Conservation (phyloP, 1,140 invertebrate species). For the Coelopa frigida region DNA sequence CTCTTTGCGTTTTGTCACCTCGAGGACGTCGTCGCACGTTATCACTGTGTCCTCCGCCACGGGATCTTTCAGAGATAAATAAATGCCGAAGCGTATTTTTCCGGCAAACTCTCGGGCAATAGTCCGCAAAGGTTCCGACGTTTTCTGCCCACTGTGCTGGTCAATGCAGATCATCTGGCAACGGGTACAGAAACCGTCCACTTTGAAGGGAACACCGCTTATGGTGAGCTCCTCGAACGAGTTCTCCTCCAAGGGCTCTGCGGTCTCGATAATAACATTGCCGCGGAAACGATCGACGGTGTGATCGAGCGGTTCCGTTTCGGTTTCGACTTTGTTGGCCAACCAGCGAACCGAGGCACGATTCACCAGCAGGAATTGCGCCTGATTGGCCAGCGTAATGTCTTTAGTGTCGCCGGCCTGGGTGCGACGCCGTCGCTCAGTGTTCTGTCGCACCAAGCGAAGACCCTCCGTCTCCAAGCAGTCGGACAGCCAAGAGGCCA, state of each 20-base stretch:
- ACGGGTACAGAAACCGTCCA: conserved; percentile 70
- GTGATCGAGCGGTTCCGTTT: conserved; percentile 47
- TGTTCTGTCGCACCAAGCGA: conserved; percentile 60
- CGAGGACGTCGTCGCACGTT: conserved; percentile 5
- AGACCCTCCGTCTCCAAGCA: conserved; percentile 58
- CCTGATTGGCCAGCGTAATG: conserved; percentile 73
- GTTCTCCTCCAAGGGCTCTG: conserved; percentile 66
- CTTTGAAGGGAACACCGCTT: conserved; percentile 53
- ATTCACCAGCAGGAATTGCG: conserved; percentile 80
- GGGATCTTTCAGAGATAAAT: conserved; percentile 45
- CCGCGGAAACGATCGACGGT: conserved; percentile 60
- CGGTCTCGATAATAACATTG: conserved; percentile 59
- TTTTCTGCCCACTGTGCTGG: conserved; percentile 71
- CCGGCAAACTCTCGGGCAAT: conserved; percentile 65
- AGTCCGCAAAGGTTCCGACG: conserved; percentile 75
- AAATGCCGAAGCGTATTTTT: conserved; percentile 72
- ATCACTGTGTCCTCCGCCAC: background rate
- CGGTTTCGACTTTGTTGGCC: conserved; percentile 50
- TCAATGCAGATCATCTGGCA: conserved; percentile 95
- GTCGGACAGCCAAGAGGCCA: conserved; percentile 67
- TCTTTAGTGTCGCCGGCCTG: conserved; percentile 7
- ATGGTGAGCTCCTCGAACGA: conserved; percentile 63
- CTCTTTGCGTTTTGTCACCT: too few species aligned
- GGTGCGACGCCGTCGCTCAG: conserved; percentile 39
- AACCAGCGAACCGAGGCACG: conserved; percentile 66